Evolutionary conservation across 2,113 vertebrate genomes (phyloP), one percentile per base, ranked within the genome.

Genomic region (Gambusia affinis): DNA sequence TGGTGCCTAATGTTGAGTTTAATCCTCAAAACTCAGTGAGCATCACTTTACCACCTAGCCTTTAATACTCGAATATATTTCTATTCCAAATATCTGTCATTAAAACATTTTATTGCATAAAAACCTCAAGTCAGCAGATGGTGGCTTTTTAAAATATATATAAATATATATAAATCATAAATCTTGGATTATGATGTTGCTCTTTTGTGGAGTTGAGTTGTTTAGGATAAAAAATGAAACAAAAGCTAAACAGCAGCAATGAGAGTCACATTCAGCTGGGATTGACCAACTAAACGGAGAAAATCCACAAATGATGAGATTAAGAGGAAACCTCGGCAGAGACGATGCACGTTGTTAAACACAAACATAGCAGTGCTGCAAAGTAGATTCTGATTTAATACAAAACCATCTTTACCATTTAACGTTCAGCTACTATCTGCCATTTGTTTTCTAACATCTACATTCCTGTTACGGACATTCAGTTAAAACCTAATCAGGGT

Each of bases 291-390:
- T 73, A 44, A 64, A 61, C 17, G 70, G 74, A 80, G 47, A 81
- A 83, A 83, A 81, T 85, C 79, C 60, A 73, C 60, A 80, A 71
- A 84, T 73, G 37, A 54, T 31, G 66, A 76, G 70, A 81, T 89
- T 76, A 81, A 28, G 42, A 75, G 70, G n/a, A 51, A 67, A 19
- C 19, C 19, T 72, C 11, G 57, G 65, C 71, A 24, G 30, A 78
- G 28, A 76, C 44, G 28, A 64, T 6, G 67, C 60, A 68, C 27
- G 64, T 17, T 31, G 28, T 75, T 66, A 47, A 4, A 37, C 14
- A 42, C 39, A 64, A 57, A 78, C 66, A 60, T 5, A 19, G 12
- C 14, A 42, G 39, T 42, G 47, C 19, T 24, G 19, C 47, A 54
- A 22, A 54, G 19, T 22, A 54, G 39, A 14, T 42, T 42, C 39